Evolutionary conservation across 2,797 vertebrate genomes (phyloP), one percentile per base, ranked within the genome.

Genomic region (Acanthornis magna): DNA sequence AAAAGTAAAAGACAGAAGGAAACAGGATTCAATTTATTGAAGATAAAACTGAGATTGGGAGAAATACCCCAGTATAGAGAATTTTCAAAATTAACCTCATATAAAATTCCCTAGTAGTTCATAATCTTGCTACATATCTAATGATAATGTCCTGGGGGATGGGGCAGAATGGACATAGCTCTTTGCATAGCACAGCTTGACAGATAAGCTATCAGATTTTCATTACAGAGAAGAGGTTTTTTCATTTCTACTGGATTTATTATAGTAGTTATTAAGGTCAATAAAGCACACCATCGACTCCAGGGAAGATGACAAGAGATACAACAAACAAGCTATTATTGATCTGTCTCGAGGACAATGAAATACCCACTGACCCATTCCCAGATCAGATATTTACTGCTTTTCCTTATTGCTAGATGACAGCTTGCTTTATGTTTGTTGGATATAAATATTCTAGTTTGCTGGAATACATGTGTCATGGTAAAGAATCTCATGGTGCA

Each of bases 191-290:
- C 50, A 86, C 55, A 89, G 55, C 65, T 45, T 57, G 65, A 54
- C 60, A 88, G 77, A 88, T 88, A 86, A 78, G 25, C 48, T 38
- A 60, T 65, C 77, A 88, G 47, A 82, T 90, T 96, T 95, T 91
- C 67, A 92, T 88, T 92, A 83, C 20, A 45, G 54, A 81, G 29
- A 45, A 87, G 55, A 66, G 0, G 45, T 61, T 85, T 74, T 91
- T 93, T 93, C 32, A 58, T 93, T 93, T 89, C 42, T 85, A 43
- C 48, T 66, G 71, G 75, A 92, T 95, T 85, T 94, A 95, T 89
- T 93, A 38, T 42, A 83, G 78, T 58, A 57, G 71, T 80, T 96
- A 88, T 87, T 93, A 87, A 87, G 79, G 80, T 91, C 51, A 94
- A 87, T 90, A 91, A 94, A 92, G 51, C 68, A 82, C 40, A 73